phyloP scores from a whole-genome alignment of 2,113 vertebrate species.

The Macaca fascicularis region T2T-MFA8v1.1 NC_088381.1:142711501-142712000 shows the following conservation, averaged over 20 bases:
- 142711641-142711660: not conserved
- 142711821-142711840: not conserved
- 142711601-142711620: not conserved
- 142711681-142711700: not conserved
- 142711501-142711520: no score
- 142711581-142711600: not conserved
- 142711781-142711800: not conserved
- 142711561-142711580: not conserved
- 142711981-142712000: constrained; percentile 19
- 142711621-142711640: not conserved
- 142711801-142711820: not conserved
- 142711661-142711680: not conserved
- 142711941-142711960: not conserved
- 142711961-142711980: not conserved
- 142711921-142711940: not conserved
- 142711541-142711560: no score
- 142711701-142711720: not conserved
- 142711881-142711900: constrained; percentile 1
- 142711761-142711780: constrained; percentile 30
- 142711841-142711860: not conserved
- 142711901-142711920: not conserved
- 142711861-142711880: constrained; percentile 41
- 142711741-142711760: constrained; percentile 16
- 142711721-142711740: not conserved
- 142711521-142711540: no score